Conservation (phyloP, 2,797 vertebrate genomes). For the Sebastes minor region DNA sequence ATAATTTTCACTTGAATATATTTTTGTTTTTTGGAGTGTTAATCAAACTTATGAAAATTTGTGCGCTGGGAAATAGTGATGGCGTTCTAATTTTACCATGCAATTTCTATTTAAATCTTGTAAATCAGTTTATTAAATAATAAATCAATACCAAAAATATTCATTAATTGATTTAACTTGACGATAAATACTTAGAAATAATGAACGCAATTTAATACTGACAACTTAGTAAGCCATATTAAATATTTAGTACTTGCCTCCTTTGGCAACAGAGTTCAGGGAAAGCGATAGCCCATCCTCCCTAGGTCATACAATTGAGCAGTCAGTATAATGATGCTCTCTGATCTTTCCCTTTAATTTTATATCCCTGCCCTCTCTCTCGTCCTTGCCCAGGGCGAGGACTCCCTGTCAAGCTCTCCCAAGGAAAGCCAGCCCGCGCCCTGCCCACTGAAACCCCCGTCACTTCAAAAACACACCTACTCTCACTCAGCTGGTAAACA, state of each 20-base stretch:
- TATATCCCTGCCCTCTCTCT: background rate
- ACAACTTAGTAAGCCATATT: background rate
- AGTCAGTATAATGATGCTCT: background rate
- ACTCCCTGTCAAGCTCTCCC: background rate
- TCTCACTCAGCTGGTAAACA: background rate
- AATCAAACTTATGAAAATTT: background rate
- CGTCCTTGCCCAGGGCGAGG: background rate
- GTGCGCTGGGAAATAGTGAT: background rate
- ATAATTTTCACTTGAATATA: background rate
- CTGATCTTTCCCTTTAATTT: background rate
- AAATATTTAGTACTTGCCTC: slow-evolving; percentile 35
- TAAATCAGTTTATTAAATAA: background rate
- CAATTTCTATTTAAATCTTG: background rate
- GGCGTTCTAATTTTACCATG: background rate
- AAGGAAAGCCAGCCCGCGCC: background rate
- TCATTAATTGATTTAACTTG: background rate
- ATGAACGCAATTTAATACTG: background rate
- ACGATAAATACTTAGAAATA: background rate
- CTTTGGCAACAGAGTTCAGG: background rate
- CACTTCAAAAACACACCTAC: slow-evolving; percentile 14
- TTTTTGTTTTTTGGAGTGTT: background rate
- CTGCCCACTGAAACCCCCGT: background rate
- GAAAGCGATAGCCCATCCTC: background rate
- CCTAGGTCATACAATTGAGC: background rate
- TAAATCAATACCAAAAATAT: background rate